These are phyloP conservation scores for Hippoglossus stenolepis DNA, from an alignment of 2,113 vertebrate species.

Conservation along the genomic window DNA sequence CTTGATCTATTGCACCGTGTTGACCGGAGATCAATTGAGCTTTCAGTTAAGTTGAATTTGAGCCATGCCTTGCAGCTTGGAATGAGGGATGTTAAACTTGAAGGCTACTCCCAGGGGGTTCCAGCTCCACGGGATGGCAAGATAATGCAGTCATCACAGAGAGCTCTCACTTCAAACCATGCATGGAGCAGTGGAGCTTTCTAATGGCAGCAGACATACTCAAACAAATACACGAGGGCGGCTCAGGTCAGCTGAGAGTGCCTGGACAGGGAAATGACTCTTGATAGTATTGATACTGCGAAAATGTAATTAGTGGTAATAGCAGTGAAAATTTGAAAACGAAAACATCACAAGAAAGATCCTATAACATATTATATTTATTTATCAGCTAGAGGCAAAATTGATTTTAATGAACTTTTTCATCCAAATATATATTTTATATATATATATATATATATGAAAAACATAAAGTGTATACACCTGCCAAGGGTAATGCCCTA, in stretches of 20 bases:
- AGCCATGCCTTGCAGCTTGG: neutral
- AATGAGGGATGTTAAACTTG: conserved; percentile 30
- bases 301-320: neutral
- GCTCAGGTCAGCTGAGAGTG: conserved; percentile 12
- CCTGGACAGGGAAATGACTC: conserved; percentile 2
- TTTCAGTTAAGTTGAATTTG: conserved; percentile 17
- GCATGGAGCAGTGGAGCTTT: conserved; percentile 39
- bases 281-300: conserved; percentile 2
- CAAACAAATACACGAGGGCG: conserved; percentile 12
- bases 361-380: no score
- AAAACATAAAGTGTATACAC: no score
- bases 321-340: neutral
- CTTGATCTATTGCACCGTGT: conserved; percentile 40
- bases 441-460: no score
- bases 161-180: conserved; percentile 42
- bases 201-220: conserved; percentile 27
- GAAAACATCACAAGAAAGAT: no score
- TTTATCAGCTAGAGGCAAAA: no score
- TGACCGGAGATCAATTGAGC: conserved; percentile 29
- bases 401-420: no score
- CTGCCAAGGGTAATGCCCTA: no score
- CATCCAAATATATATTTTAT: no score
- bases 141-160: conserved; percentile 30
- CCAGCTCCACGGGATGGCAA: conserved; percentile 8
- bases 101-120: conserved; percentile 40